Evolutionary conservation across 2,113 vertebrate genomes (phyloP), one percentile per base, ranked within the genome.

Genomic region (Sisor rabdophorus): DNA sequence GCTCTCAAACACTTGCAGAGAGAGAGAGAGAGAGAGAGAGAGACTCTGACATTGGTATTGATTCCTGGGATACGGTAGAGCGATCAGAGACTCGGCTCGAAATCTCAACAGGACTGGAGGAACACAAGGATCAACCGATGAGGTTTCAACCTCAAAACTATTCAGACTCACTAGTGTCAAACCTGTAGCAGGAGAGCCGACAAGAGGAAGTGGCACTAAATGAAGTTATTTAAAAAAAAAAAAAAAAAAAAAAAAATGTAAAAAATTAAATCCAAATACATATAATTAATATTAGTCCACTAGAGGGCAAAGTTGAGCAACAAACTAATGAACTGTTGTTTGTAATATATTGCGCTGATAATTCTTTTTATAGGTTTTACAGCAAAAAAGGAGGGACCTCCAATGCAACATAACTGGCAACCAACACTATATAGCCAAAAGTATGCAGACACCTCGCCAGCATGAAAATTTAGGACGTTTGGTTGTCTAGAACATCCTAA

Each of bases 271-370:
- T n/a, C n/a, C n/a, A n/a, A n/a, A n/a, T n/a, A n/a, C n/a, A n/a
- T n/a, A n/a, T n/a, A n/a, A n/a, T n/a, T n/a, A n/a, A 36, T 17
- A 9, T 61, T 61, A 11, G 19, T 67, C 64, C 61, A 67, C 64
- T 48, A 67, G 64, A 44, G 64, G 64, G 61, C 40, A 67, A 2
- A 40, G n/a, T 11, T 13, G 61, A 64, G 64, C n/a, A 44, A 44
- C 7, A 44, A 64, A 64, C 28, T 9, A 28, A 8, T 2, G 7
- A 36, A 20, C 60, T 40, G 32, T 7, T n/a, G 4, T 44, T 19
- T n/a, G 32, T 7, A 20, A 13, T n/a, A n/a, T n/a, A n/a, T n/a
- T n/a, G n/a, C n/a, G n/a, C n/a, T n/a, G n/a, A n/a, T n/a, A n/a
- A n/a, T n/a, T n/a, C n/a, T n/a, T n/a, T 59, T 60, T 19, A 17